Base-by-base conservation (phyloP, 2,888 invertebrate genomes). In the Drosophila macrospina region DNA sequence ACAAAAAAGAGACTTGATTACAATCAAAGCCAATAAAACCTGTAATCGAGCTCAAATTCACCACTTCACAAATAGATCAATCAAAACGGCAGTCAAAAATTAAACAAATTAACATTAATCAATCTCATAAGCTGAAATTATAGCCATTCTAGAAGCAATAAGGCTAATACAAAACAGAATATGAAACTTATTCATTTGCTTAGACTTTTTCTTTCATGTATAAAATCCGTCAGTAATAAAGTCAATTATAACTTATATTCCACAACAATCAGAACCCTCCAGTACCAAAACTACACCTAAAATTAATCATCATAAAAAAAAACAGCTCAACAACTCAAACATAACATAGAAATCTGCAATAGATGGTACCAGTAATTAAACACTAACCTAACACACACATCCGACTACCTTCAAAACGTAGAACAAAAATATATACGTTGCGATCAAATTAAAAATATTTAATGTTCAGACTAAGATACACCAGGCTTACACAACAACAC, bases 121-220 rank as follows among this genome's bases (percentile, higher is more conserved):
- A 8, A 20, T 4, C 36, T 6, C 7, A 8, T 7, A 4, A 10
- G 34, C 5, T 36, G 32, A 7, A 50, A 20, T 24, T 5, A 26
- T 26, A 26, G 26, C 26, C 15, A 47, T 15, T 8, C 51, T 51
- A 4, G 13, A 37, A 11, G 37, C 51, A 39, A 39, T 28, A 28
- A 36, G 47, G 11, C 10, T 47, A 39, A 30, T 30, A 26, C 10
- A n/a, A 51, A 42, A 34, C 16, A 55, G 1, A 36, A 45, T 5
- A 51, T 52, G 39, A 30, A 52, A 44, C 6, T 61, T 51, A 20
- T 37, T 20, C 4, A 44, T 61, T n/a, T 61, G 52, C 45, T 52
- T 37, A 16, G 60, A 60, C n/a, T n/a, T n/a, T n/a, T n/a, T n/a
- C 26, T 51, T 36, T n/a, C 42, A 54, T 41, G 42, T 8, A 28